A percentile compares a stretch with the other conserved stretches of the same genome.
These are phyloP conservation scores for Hiodon alosoides DNA, from an alignment of 2,113 vertebrate genomes.

Conservation along the genomic window DNA sequence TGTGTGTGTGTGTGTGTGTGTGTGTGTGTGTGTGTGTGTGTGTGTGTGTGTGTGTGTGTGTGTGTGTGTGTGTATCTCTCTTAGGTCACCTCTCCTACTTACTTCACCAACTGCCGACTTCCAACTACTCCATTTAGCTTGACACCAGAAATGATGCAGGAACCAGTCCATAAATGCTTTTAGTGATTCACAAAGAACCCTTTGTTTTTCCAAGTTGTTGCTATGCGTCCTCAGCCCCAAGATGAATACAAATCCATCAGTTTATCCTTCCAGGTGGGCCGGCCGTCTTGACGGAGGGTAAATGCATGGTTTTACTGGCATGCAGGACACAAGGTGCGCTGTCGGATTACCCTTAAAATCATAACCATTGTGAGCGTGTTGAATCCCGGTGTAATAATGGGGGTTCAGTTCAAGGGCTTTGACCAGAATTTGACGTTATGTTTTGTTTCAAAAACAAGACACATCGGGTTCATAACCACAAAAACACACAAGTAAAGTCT, in stretches of 20 bases:
- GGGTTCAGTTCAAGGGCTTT: background rate
- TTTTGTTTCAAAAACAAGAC: background rate
- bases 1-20: no score
- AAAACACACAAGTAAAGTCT: slow-evolving; percentile 1
- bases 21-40: background rate
- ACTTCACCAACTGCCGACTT: background rate
- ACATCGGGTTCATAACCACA: background rate
- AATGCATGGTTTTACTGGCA: background rate
- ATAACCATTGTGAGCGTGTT: background rate
- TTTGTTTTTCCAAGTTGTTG: slow-evolving; percentile 6
- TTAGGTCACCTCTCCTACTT: background rate
- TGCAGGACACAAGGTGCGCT: background rate
- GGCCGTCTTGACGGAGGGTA: background rate
- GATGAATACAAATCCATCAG: background rate
- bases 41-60: background rate
- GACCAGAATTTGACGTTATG: background rate
- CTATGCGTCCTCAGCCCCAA: background rate
- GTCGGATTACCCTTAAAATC: background rate
- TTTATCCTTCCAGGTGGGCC: background rate
- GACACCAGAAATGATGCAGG: slow-evolving; percentile 9
- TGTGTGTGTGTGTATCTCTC: background rate
- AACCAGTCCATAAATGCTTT: slow-evolving; percentile 15
- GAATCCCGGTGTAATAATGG: background rate
- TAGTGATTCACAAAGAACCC: slow-evolving; percentile 13
- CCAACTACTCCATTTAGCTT: slow-evolving; percentile 15